Base-by-base conservation (phyloP, 2,113 vertebrate genomes). In the Hyla sarda region DNA sequence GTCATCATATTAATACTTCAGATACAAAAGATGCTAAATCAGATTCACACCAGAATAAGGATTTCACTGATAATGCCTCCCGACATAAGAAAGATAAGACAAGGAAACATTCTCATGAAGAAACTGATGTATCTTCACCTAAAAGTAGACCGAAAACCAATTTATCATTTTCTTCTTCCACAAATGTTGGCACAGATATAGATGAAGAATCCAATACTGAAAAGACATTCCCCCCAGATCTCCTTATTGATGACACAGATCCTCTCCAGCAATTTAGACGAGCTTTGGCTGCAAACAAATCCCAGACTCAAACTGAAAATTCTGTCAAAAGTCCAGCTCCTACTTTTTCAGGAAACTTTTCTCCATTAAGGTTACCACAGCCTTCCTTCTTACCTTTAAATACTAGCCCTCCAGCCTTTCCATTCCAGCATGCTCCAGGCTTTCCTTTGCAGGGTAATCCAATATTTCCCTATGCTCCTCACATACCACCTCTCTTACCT, bases 381-480 rank as follows among this genome's bases (percentile, higher is more conserved):
- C 93, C 92, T 67, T 89, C 85, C 54, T 94, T 96, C 86, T 94
- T 90, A 82, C 92, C 83, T 84, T 89, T 93, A 83, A 94, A 93
- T 74, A 87, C 91, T 17, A 93, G 90, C 45, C 87, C 92, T 13
- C 88, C 95, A 60, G 92, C 92, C 75, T 94, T 93, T 90, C 94
- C 92, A 45, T 96, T 93, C 84, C 92, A 95, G 69, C 89, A 93
- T 2, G 86, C 87, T 82, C 92, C 89, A 62, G 93, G 89, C 82
- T 93, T 95, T 19, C 91, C 95, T 32, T 91, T 90, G 30, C 91
- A 93, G 75, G 90, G 84, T 87, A 90, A 75, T 85, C 87, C 92
- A 6, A 88, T 95, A 87, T 94, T 95, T 92, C 92, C 94, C 45
- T 95, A 95, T 78, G 93, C 95, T 30, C 92, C 95, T 79, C 96